These are phyloP conservation scores for Laticauda colubrina DNA, from an alignment of 2,113 vertebrate species.

Conservation along the genomic window DNA sequence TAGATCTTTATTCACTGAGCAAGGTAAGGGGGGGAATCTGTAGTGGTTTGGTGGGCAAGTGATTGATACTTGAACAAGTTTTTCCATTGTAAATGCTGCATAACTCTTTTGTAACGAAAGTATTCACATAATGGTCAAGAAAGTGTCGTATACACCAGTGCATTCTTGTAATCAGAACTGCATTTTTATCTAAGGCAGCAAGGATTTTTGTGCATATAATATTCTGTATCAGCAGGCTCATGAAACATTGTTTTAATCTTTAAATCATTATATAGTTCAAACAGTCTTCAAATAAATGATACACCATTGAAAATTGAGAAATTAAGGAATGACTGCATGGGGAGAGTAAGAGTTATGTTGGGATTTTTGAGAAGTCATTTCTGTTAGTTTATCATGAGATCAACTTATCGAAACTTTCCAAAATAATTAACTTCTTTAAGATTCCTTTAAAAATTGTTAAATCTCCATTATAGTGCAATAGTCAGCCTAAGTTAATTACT, in stretches of 20 bases:
- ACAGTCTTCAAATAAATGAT: not conserved
- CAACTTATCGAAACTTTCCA: not conserved
- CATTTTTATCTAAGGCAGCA: not conserved
- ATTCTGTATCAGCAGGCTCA: not conserved
- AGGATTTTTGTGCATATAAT: not conserved
- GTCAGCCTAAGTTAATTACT: not conserved
- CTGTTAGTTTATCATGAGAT: not conserved
- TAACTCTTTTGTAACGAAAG: not conserved
- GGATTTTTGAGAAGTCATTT: not conserved
- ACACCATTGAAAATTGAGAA: not conserved
- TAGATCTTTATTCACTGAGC: slow-evolving; percentile 93
- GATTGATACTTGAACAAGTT: not conserved
- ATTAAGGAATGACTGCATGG: not conserved
- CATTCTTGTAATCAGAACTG: not conserved
- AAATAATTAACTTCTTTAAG: not conserved
- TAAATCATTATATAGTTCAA: not conserved
- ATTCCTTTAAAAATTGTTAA: not conserved
- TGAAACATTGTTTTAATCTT: not conserved
- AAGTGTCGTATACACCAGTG: not conserved
- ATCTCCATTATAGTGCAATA: not conserved
- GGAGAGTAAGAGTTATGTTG: not conserved
- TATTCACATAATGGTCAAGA: not conserved
- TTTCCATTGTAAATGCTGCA: not conserved
- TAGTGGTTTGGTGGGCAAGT: not conserved
- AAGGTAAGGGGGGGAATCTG: slow-evolving; percentile 74